Base-by-base conservation (phyloP, 2,888 invertebrate genomes). In the Slavum lentiscoides region DNA sequence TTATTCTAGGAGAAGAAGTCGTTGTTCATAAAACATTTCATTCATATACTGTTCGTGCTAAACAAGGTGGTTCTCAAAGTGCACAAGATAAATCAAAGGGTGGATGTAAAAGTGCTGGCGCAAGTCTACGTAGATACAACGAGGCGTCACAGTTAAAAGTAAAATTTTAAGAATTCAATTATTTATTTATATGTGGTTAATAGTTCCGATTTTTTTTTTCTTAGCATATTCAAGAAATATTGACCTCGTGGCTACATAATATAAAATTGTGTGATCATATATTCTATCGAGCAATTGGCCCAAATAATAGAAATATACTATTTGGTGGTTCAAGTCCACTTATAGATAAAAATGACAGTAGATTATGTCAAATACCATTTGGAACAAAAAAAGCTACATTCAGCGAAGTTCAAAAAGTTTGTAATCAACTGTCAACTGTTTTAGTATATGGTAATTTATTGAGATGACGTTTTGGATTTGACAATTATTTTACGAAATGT, bases 21-120 rank as follows among this genome's bases (percentile, higher is more conserved):
- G 87, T 88, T 84, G 88, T 86, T 2, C 95, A 95, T 85, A 95
- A 95, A 87, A 94, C 95, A 0, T 91, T 94, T 84, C 95, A 95
- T 86, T 91, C 92, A 72, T 96, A 96, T 85, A 94, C 94, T 11
- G 92, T 94, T 0, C 87, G 95, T 62, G 91, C 94, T 0, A 94
- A 94, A 59, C 94, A 95, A 86, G 95, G 95, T 0, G 91, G 93
- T 61, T 88, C 92, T 0, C 95, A 96, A 86, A 88, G 89, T 15
- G 87, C 89, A 0, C 88, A 91, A 67, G 95, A 95, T 85, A 87
- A 86, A 75, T 89, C 90, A 84, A 88, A 86, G 11, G 90, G 90
- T 0, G 90, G 91, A 73, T 90, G 93, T 0, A 91, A 92, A 85
- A 94, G 94, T 72, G 94, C 94, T 0, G 95, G 95, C 0, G 92